Conservation (phyloP, 1,140 invertebrate species). For the Diploscapter pachys region DNA sequence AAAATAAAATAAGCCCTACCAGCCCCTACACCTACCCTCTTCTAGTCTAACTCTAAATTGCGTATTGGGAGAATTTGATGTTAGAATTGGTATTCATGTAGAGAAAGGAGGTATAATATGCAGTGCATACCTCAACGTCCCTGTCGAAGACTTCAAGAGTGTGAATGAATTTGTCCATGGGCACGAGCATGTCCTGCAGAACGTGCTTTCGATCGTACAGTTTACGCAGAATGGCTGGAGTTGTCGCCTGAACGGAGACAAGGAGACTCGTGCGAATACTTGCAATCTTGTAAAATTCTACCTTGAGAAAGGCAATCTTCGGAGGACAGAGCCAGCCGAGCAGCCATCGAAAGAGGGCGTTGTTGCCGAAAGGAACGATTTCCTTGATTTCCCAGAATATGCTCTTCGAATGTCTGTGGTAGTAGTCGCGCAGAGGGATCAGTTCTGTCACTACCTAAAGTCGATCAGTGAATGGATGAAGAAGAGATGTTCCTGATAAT, state of each 20-base stretch:
- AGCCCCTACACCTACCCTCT: not conserved
- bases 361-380: constrained; percentile 81
- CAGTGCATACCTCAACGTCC: constrained; percentile 67
- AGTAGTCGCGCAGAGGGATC: constrained; percentile 76
- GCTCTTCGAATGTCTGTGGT: constrained; percentile 75
- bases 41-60: not conserved
- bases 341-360: constrained; percentile 70
- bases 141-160: constrained; percentile 70
- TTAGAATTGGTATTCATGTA: not conserved
- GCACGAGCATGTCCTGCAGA: constrained; percentile 81
- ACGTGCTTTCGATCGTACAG: constrained; percentile 76
- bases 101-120: no score
- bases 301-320: constrained; percentile 76
- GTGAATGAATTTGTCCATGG: constrained; percentile 67
- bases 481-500: no score
- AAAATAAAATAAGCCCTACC: not conserved
- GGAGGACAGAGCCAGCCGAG: constrained; percentile 79
- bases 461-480: no score
- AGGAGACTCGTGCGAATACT: not conserved
- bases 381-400: constrained; percentile 81
- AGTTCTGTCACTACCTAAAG: constrained; percentile 65
- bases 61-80: not conserved
- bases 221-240: constrained; percentile 71
- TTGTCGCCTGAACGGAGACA: constrained; percentile 63
- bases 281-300: constrained; percentile 49